Evolutionary conservation across 64 coral and sea anemone genomes (phyloP), one percentile per base, ranked within the genome.

Genomic region (Montipora sp.): DNA sequence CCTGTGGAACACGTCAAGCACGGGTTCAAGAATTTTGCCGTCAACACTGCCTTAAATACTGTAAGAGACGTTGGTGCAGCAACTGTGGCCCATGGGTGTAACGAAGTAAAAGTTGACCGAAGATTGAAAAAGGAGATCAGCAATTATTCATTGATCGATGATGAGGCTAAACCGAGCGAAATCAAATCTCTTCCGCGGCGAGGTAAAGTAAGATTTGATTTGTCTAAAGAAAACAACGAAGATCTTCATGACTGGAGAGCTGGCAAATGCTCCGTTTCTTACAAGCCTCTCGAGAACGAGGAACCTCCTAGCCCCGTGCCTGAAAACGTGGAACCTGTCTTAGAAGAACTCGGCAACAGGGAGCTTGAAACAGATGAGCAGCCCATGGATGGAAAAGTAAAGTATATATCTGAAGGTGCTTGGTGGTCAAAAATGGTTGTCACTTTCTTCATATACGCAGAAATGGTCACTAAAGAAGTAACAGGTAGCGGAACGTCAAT

Each of bases 391-490:
- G 75, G 75, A 16, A 80, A 67, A 48, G 24, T 93, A 21, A 84
- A 68, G 63, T 93, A 88, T 19, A 93, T 93, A 36, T 87, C 59
- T 72, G 11, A 80, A 5, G 83, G 83, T 2, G 1, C 0, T 36
- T 93, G 74, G 74, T 18, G 0, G n/a, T 92, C 81, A 13, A 92
- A 66, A 55, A 92, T 92, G 81, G 12, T 92, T 65, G 81, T 87
- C 8, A 77, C 50, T 50, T 92, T 61, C 66, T 20, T 59, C n/a
- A 12, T 59, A n/a, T 20, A 73, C 14, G 21, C 23, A 18, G 13
- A 46, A 82, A 14, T 15, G 14, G 27, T 63, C 1, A 63, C 57
- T 3, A 2, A 83, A 91, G 15, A 75, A 8, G 89, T 47, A 22
- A 53, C 3, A 0, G 89, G 89, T 5, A 73, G 68, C 69, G 89